Evolutionary conservation across 2,888 invertebrate species (phyloP), one percentile per base, ranked within the genome.

Genomic region (Ornithoptera alexandrae): DNA sequence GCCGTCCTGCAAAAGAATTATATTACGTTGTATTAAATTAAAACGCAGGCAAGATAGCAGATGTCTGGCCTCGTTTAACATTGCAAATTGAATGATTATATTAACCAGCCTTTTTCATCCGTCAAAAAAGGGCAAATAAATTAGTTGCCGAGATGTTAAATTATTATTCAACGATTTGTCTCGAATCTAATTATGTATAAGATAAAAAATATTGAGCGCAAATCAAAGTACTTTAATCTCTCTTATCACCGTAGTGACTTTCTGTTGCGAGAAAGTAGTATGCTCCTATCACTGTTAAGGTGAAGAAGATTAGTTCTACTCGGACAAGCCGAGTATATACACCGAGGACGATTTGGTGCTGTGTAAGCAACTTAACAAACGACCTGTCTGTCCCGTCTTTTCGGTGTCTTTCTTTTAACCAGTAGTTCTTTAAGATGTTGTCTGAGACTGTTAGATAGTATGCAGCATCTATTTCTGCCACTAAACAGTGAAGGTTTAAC

Each of bases 1-100:
- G 22, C n/a, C 39, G 22, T 59, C 60, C 22, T 50, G 36, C 50
- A 72, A 75, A 77, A 69, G 57, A 76, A 75, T 74, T 73, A 73
- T 75, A 73, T 75, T 74, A 72, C 73, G 73, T 72, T 74, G 73
- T 75, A 74, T 78, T 77, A 73, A 77, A 75, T 79, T 80, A 77
- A 81, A 77, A 63, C 77, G 75, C 73, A 79, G 77, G 75, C 73
- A 79, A 79, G 79, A 78, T 76, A 79, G 77, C 82, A 82, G 79
- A 84, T 86, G 88, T 82, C 72, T 80, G 75, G 74, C 78, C 73
- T 84, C 84, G 81, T 81, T 92, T 92, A 89, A 88, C 84, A 92
- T 92, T 91, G 90, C 92, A 91, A 91, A 92, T 92, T 86, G 77
- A 85, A 85, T 84, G 83, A 87, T 90, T 90, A 90, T 89, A 90